Evolutionary conservation across 2,797 vertebrate species (phyloP).

Genomic region (Rhyacichthys aspro): DNA sequence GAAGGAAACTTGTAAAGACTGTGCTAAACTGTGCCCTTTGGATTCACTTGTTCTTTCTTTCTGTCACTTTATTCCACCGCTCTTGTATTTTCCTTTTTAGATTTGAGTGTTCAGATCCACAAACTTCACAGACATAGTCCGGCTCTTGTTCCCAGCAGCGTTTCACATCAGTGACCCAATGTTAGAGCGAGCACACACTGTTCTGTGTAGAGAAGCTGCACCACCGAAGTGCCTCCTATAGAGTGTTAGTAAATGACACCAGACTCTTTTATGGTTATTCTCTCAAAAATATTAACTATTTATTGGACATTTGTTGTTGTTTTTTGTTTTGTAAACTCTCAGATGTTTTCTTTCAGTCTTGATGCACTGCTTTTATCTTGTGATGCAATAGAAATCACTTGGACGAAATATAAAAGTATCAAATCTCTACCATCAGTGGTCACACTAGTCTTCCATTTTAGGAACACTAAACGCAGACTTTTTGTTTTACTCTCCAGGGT

Average conservation of each 20-base stretch:
- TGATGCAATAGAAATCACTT: no score
- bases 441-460: no score
- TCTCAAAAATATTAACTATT: neutral
- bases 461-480: no score
- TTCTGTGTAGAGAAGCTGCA: constrained; percentile 16
- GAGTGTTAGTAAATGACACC: constrained; percentile 2
- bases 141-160: constrained; percentile 2
- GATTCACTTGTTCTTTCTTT: neutral
- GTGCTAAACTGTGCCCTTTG: neutral
- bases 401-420: no score
- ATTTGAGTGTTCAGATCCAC: constrained; percentile 12
- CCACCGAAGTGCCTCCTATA: constrained; percentile 32
- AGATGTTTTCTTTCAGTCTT: no score
- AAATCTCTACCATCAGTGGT: no score
- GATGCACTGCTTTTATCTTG: no score
- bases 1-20: constrained; percentile 4
- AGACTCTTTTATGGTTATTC: neutral
- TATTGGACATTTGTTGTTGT: neutral
- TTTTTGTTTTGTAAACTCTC: neutral
- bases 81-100: constrained; percentile 3
- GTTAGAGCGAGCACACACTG: constrained; percentile 15
- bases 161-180: constrained; percentile 30
- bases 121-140: constrained; percentile 5
- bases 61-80: constrained; percentile 6
- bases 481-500: no score